Evolutionary conservation across 1,140 invertebrate genomes (phyloP).

Genomic region (Eumaeus atala): DNA sequence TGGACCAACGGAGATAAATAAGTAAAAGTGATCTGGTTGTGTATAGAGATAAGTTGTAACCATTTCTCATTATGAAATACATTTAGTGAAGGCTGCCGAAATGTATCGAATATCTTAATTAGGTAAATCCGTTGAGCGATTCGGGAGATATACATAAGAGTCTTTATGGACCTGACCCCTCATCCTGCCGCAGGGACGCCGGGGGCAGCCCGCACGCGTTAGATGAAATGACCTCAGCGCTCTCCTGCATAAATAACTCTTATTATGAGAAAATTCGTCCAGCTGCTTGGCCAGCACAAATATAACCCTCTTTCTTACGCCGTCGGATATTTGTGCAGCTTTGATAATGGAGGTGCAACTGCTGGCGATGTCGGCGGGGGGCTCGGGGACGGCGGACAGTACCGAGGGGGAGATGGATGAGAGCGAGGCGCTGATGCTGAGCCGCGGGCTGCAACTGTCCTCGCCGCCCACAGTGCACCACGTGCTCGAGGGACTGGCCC

Average conservation of each 20-base stretch:
- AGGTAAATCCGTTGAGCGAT: too few species aligned
- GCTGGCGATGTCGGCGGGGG: slow-evolving; percentile 31
- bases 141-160: neutral
- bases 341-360: slow-evolving; percentile 46
- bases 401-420: slow-evolving; percentile 26
- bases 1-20: too few species aligned
- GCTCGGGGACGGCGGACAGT: slow-evolving; percentile 19
- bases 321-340: slow-evolving; percentile 27
- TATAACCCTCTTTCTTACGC: neutral
- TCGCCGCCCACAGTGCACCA: slow-evolving; percentile 90
- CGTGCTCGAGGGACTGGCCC: slow-evolving; percentile 90
- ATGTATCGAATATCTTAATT: too few species aligned
- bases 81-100: too few species aligned
- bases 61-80: too few species aligned
- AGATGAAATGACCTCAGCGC: too few species aligned
- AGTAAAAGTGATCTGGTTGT: too few species aligned
- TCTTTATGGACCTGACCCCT: too few species aligned
- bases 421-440: slow-evolving; percentile 73
- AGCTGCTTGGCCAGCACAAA: neutral
- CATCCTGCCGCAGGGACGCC: too few species aligned
- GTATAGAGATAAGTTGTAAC: too few species aligned
- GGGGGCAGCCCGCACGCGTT: too few species aligned
- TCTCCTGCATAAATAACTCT: too few species aligned
- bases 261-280: neutral
- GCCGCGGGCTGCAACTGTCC: slow-evolving; percentile 92